Conservation (phyloP, 2,888 invertebrate species). For the Hypomecis atomaria region DNA sequence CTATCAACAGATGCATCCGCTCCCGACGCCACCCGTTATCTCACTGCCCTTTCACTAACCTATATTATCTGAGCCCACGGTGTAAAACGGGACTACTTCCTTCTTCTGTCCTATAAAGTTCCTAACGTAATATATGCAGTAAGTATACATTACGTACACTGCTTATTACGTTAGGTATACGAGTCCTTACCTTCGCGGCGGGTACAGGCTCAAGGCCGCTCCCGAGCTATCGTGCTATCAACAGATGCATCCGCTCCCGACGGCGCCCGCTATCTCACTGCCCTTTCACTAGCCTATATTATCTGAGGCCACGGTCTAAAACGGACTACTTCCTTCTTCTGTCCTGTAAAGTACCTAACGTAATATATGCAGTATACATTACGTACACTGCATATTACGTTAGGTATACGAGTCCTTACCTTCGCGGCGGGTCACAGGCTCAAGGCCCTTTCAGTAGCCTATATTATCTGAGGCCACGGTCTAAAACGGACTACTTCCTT, state of each 20-base stretch:
- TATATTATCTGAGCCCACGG: conserved; percentile 9
- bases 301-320: conserved; percentile 3
- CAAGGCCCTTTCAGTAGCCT: conserved; percentile 24
- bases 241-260: conserved; percentile 44
- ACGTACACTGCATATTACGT: too few relatives aligned
- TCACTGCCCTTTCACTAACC: conserved; percentile 10
- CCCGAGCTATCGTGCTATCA: conserved; percentile 41
- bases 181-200: conserved; percentile 29
- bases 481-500: background rate
- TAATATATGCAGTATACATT: too few relatives aligned
- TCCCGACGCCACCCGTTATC: conserved; percentile 15
- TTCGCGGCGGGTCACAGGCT: conserved; percentile 33
- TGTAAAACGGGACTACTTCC: background rate
- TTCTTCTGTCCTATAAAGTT: background rate
- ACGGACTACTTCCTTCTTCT: background rate
- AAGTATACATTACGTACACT: too few relatives aligned
- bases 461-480: conserved; percentile 9
- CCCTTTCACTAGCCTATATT: conserved; percentile 16
- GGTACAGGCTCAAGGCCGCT: conserved; percentile 39
- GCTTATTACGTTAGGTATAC: too few relatives aligned
- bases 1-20: conserved; percentile 48
- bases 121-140: too few relatives aligned
- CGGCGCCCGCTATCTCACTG: conserved; percentile 8
- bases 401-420: too few relatives aligned
- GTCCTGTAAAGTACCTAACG: background rate